Conservation (phyloP, 2,888 invertebrate genomes). For the Hypolimnas misippus region DNA sequence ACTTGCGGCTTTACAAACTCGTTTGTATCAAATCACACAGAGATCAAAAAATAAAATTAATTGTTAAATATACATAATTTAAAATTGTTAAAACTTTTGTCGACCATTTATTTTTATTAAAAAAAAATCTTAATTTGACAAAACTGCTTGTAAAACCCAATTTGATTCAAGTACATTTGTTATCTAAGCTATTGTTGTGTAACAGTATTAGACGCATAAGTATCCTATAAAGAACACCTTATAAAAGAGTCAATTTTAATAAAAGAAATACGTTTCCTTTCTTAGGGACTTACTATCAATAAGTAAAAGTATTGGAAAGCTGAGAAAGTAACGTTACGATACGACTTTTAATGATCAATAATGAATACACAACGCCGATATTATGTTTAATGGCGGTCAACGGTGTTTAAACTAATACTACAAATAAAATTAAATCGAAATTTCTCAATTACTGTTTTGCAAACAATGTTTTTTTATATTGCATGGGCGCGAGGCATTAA, state of each 20-base stretch:
- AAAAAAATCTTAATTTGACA: too few relatives aligned
- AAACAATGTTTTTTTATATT: slow-evolving; percentile 24
- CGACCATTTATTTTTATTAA: too few relatives aligned
- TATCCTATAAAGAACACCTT: too few relatives aligned
- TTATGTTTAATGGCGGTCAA: slow-evolving; percentile 13
- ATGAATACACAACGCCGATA: slow-evolving; percentile 29
- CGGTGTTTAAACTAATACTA: background rate
- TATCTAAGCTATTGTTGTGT: background rate
- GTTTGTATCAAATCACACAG: too few relatives aligned
- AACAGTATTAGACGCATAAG: background rate
- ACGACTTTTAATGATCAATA: slow-evolving; percentile 40
- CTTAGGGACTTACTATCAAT: slow-evolving; percentile 35
- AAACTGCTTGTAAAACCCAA: too few relatives aligned
- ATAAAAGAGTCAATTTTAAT: too few relatives aligned
- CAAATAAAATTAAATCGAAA: background rate
- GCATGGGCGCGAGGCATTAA: slow-evolving; percentile 28
- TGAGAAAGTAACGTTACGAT: slow-evolving; percentile 42
- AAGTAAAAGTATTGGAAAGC: slow-evolving; percentile 46
- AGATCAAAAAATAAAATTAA: too few relatives aligned
- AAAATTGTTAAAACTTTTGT: too few relatives aligned
- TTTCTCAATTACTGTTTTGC: slow-evolving; percentile 17
- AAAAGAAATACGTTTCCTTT: slow-evolving; percentile 12
- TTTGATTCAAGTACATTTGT: too few relatives aligned
- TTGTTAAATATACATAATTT: too few relatives aligned
- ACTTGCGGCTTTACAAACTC: too few relatives aligned